These are phyloP conservation scores for Girardinus metallicus DNA, from an alignment of 2,797 vertebrate species.

Conservation along the genomic window DNA sequence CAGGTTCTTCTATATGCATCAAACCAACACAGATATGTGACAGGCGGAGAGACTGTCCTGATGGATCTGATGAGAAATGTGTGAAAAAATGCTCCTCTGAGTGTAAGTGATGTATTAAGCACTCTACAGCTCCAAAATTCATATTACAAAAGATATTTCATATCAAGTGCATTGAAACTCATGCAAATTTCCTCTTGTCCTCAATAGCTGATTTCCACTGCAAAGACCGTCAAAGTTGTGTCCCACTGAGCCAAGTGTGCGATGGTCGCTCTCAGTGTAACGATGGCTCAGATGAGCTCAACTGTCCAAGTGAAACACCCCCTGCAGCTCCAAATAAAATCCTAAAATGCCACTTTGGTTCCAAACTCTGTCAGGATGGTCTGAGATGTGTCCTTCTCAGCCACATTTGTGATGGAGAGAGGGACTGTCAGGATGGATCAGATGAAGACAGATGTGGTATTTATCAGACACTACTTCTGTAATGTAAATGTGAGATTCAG, in stretches of 20 bases:
- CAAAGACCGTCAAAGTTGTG: constrained; percentile 68
- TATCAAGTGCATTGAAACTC: not conserved
- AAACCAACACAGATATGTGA: constrained; percentile 81
- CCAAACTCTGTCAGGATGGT: constrained; percentile 71
- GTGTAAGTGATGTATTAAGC: constrained; percentile 65
- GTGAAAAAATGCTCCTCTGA: constrained; percentile 67
- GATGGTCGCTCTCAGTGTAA: constrained; percentile 75
- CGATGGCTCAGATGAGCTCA: constrained; percentile 74
- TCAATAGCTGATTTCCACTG: constrained; percentile 70
- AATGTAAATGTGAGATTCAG: not conserved
- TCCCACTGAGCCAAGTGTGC: constrained; percentile 66
- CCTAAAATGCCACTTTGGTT: constrained; percentile 67
- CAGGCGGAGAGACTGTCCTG: constrained; percentile 83
- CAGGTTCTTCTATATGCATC: constrained; percentile 76
- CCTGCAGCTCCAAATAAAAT: not conserved
- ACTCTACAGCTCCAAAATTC: not conserved
- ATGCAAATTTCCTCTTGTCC: not conserved
- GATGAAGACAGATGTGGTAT: constrained; percentile 76
- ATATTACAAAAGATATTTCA: not conserved
- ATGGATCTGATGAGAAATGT: constrained; percentile 87
- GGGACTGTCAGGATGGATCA: constrained; percentile 86
- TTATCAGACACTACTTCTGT: not conserved
- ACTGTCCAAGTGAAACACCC: constrained; percentile 40
- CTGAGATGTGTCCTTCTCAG: constrained; percentile 74
- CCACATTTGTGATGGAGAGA: constrained; percentile 83